A percentile compares a stretch with the other conserved stretches of the same genome.
phyloP scores from a whole-genome alignment of 1,140 invertebrate species.

The Neomicropteryx cornuta region DNA sequence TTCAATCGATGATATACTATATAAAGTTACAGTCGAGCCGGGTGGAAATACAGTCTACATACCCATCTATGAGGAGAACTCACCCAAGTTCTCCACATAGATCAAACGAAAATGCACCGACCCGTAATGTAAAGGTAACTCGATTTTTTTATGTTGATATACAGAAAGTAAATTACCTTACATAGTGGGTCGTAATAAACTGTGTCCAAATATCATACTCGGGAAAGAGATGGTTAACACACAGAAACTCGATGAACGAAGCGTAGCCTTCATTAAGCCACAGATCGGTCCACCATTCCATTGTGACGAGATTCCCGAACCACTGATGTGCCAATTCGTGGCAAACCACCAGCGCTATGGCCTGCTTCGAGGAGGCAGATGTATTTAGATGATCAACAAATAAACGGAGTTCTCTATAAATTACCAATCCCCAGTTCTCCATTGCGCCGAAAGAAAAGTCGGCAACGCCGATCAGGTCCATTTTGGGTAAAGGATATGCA shows the following conservation, averaged over 20 bases:
- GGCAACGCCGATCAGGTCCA: conserved; percentile 90
- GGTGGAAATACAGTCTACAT: too few relatives aligned
- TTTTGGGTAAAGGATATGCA: conserved; percentile 90
- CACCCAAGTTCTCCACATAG: too few relatives aligned
- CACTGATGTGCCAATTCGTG: conserved; percentile 86
- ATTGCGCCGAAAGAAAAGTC: conserved; percentile 89
- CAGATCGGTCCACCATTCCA: conserved; percentile 79
- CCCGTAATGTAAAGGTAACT: too few relatives aligned
- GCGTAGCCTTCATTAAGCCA: conserved; percentile 94
- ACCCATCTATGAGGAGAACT: too few relatives aligned
- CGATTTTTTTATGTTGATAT: too few relatives aligned
- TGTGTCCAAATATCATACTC: conserved; percentile 92
- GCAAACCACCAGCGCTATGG: conserved; percentile 76
- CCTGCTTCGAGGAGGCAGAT: conserved; percentile 71
- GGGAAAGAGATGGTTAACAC: conserved; percentile 77
- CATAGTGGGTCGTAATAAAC: conserved; percentile 77
- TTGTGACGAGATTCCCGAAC: conserved; percentile 83
- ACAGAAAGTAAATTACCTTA: conserved; percentile 27
- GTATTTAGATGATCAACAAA: conserved; percentile 78
- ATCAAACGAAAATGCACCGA: too few relatives aligned
- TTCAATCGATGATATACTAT: too few relatives aligned
- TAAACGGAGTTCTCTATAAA: conserved; percentile 67
- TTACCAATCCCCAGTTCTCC: conserved; percentile 88
- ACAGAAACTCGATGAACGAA: conserved; percentile 80
- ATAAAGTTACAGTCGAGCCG: too few relatives aligned